Conservation (phyloP, 64 coral and sea anemone genomes). For the Orbicella faveolata region DNA sequence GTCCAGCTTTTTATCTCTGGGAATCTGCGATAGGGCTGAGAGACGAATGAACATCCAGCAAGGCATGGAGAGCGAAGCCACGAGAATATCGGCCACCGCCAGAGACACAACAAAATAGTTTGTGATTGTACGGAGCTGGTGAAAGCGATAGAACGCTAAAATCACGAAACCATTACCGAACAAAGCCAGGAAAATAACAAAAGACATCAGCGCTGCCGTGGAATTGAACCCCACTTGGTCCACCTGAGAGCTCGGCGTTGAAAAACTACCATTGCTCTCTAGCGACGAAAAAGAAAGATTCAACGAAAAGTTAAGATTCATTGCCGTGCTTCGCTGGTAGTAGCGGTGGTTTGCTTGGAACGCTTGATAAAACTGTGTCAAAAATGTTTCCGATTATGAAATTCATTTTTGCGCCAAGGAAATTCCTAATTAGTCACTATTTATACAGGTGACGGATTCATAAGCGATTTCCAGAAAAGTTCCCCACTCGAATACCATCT, state of each 20-base stretch:
- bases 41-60: constrained; percentile 68
- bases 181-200: constrained; percentile 53
- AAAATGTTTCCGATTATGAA: neutral
- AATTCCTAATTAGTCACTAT: constrained; percentile 30
- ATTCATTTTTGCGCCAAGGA: neutral
- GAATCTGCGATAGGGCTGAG: constrained; percentile 10
- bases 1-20: neutral
- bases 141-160: constrained; percentile 59
- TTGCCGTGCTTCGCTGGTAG: no score
- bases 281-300: neutral
- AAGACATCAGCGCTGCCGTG: constrained; percentile 28
- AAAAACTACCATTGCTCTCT: neutral
- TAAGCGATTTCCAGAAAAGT: neutral
- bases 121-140: constrained; percentile 56
- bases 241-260: neutral
- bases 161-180: constrained; percentile 82
- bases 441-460: constrained; percentile 12
- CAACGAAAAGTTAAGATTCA: neutral
- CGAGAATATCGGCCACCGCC: constrained; percentile 70
- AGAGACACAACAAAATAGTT: constrained; percentile 86
- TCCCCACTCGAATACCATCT: neutral
- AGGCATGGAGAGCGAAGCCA: constrained; percentile 69
- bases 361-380: neutral
- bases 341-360: neutral
- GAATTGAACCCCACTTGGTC: neutral